Evolutionary conservation across 2,888 invertebrate genomes (phyloP), one percentile per base, ranked within the genome.

Genomic region (Podotricha telesiphe): DNA sequence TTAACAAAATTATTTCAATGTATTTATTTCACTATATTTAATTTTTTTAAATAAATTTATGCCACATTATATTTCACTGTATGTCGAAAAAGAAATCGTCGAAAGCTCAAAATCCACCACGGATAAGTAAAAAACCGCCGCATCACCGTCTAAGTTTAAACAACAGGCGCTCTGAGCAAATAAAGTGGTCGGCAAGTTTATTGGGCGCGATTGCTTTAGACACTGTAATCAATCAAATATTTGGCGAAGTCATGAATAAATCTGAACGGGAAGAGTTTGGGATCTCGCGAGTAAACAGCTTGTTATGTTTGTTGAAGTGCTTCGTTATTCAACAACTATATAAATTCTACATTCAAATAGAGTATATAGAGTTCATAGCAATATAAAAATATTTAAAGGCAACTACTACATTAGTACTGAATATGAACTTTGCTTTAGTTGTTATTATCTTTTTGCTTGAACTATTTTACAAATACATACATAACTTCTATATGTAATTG

Each of bases 171-270:
- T 86, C 86, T 83, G 83, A 80, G 80, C 79, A 87, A 87, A 90
- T 89, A 87, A 89, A 90, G 90, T 86, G 84, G 84, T 86, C 82
- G 79, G 85, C 84, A 87, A 88, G 85, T 89, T 90, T 87, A 89
- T 89, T 85, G 86, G 81, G 76, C 78, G 80, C 82, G 83, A 88
- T 88, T 89, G 88, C 85, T 86, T 82, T 70, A 85, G 90, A 88
- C 86, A 81, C 76, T 79, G 86, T 85, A 84, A 92, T 92, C 91
- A 91, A 92, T 92, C 91, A 92, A 91, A 90, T 89, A 89, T 90
- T 79, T 84, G 85, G 86, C 82, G 76, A 83, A 88, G 87, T 90
- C 90, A 90, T 88, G 88, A 89, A 89, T 89, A 89, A 89, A 89
- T 88, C 86, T 83, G 77, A 59, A 79, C 75, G 74, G 78, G 81